phyloP scores from a whole-genome alignment of 2,888 invertebrate species.

The Pycnomerus fuliginosus region DNA sequence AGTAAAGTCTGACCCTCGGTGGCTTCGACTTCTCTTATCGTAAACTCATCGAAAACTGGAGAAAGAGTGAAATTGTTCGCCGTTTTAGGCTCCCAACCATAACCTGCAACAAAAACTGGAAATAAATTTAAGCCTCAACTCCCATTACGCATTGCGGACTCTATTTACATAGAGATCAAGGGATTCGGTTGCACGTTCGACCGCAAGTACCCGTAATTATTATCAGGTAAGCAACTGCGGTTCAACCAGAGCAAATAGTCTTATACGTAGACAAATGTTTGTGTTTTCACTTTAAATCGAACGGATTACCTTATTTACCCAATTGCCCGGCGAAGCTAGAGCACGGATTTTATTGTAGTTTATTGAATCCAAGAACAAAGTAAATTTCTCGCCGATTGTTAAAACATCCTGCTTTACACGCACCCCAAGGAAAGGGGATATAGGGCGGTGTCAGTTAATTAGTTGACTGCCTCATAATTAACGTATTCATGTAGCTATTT shows the following conservation, averaged over 20 bases:
- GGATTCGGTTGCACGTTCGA: slow-evolving; percentile 19
- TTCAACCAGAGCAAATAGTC: slow-evolving; percentile 14
- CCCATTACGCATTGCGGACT: slow-evolving; percentile 11
- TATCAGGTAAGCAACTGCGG: slow-evolving; percentile 23
- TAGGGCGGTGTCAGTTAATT: too few species aligned
- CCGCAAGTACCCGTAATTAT: slow-evolving; percentile 22
- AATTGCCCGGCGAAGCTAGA: too few species aligned
- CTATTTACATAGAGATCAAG: slow-evolving; percentile 21
- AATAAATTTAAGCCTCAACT: not conserved
- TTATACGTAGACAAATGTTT: slow-evolving; percentile 4
- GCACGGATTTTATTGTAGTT: too few species aligned
- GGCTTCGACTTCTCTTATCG: slow-evolving; percentile 44
- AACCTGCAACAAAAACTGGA: slow-evolving; percentile 2
- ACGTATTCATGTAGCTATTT: too few species aligned
- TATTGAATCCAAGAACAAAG: too few species aligned
- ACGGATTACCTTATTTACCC: too few species aligned
- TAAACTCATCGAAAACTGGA: slow-evolving; percentile 41
- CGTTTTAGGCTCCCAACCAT: slow-evolving; percentile 1
- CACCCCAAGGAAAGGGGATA: too few species aligned
- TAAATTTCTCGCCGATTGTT: too few species aligned
- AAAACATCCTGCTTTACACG: too few species aligned
- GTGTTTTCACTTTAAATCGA: too few species aligned
- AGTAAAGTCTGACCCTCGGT: slow-evolving; percentile 48
- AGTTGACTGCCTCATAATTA: too few species aligned
- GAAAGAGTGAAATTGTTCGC: slow-evolving; percentile 21